Base-by-base conservation (phyloP, 2,113 vertebrate species). In the Atlantisia rogersi region DNA sequence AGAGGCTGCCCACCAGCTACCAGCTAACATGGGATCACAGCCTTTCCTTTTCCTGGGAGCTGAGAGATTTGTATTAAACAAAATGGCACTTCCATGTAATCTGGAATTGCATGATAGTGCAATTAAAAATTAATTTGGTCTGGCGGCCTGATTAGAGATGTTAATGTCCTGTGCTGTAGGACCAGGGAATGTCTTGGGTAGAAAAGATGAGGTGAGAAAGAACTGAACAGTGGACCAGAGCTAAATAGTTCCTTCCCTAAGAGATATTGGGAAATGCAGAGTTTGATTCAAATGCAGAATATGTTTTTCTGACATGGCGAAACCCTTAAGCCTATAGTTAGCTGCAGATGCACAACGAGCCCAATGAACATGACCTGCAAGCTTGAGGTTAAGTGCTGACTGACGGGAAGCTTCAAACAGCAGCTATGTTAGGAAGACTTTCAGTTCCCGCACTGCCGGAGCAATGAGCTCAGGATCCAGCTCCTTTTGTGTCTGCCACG, bases 71-170 rank as follows among this genome's bases (percentile, higher is more conserved):
- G 18, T 42, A 26, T 39, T 20, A 50, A 82, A 82, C 2, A 58
- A 93, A 89, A 70, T 18, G 13, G 28, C 18, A 39, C 15, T 91
- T 63, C 52, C 16, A 37, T 37, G 40, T 40, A 39, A 62, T 42
- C 73, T 70, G 50, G 26, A 89, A 62, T 60, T 77, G 37, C n/a
- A 17, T 9, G 20, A 64, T 3, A 88, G 15, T 10, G 29, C 29
- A 82, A 91, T 82, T 82, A 87, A 94, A 93, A 93, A 58, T 91
- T 52, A 55, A 79, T 90, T 73, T 81, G 19, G 11, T 55, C n/a
- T 94, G 63, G 28, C 50, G 46, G 0, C 74, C 31, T 55, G 44
- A 79, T 32, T 68, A 16, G 31, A 14, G n/a, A 5, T 58, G 25
- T 48, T n/a, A 74, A 32, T 15, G 55, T 50, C 21, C 32, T 2